Conservation (phyloP, 92 coral and sea anemone species). For the Chrysogorgia sp. region DNA sequence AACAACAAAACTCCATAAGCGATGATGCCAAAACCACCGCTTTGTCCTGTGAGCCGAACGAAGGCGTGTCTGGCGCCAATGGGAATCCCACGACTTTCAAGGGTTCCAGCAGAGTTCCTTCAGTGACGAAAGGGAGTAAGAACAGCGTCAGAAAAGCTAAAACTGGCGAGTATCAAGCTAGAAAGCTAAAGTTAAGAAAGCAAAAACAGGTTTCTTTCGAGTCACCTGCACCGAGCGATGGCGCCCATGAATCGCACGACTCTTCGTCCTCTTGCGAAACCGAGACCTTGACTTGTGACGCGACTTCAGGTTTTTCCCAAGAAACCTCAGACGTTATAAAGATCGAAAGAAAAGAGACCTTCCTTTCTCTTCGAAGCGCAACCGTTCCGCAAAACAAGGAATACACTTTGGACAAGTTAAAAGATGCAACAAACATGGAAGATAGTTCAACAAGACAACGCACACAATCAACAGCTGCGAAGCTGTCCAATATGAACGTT, state of each 20-base stretch:
- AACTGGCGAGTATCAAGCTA: background rate
- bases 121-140: background rate
- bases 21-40: background rate
- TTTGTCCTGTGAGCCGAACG: background rate
- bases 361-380: background rate
- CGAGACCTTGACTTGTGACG: background rate
- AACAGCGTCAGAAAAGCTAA: background rate
- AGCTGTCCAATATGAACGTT: background rate
- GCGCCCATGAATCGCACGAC: background rate
- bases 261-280: background rate
- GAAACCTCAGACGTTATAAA: background rate
- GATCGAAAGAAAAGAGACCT: background rate
- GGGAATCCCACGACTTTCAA: background rate
- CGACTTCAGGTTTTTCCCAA: background rate
- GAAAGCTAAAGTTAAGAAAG: background rate
- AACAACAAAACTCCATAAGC: too few species aligned
- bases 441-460: too few species aligned
- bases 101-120: background rate
- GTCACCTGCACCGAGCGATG: background rate
- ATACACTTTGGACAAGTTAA: background rate
- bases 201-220: background rate
- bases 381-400: background rate
- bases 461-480: background rate
- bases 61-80: background rate
- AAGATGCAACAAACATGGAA: background rate